Conservation (phyloP, 2,888 invertebrate genomes). For the Drosophila emarginata region DNA sequence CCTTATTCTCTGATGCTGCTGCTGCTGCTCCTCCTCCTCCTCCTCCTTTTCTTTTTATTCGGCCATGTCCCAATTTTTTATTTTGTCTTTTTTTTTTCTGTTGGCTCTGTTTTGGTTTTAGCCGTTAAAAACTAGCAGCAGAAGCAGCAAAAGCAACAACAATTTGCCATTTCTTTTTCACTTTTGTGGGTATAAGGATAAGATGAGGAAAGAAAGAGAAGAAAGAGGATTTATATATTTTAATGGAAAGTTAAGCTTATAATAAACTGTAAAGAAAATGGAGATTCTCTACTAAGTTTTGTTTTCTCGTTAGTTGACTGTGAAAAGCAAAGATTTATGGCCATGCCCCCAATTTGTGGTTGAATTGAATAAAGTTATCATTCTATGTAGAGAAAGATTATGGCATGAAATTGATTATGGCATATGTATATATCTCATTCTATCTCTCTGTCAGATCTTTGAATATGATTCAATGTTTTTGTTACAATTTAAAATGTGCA, state of each 20-base stretch:
- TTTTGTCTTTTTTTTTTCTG: conserved; percentile 40
- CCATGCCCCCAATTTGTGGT: conserved; percentile 1
- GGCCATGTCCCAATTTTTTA: conserved; percentile 41
- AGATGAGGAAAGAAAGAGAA: background rate
- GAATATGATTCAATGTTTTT: background rate
- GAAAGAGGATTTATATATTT: conserved; percentile 72
- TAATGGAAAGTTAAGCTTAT: conserved; percentile 75
- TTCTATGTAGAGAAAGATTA: background rate
- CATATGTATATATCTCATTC: too few relatives aligned
- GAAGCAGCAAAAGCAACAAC: conserved; percentile 45
- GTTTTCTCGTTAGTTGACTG: conserved; percentile 41
- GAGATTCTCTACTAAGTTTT: conserved; percentile 50
- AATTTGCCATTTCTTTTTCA: conserved; percentile 42
- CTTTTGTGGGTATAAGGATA: background rate
- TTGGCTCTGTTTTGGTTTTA: conserved; percentile 24
- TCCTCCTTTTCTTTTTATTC: conserved; percentile 23
- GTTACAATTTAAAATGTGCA: background rate
- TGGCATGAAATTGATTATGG: too few relatives aligned
- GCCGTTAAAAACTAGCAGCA: conserved; percentile 69
- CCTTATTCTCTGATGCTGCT: conserved; percentile 30
- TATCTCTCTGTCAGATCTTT: background rate
- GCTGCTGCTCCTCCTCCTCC: too few relatives aligned
- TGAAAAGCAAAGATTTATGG: conserved; percentile 16
- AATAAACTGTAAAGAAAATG: conserved; percentile 72
- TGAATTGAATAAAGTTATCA: conserved; percentile 1